Conservation (phyloP, 2,113 vertebrate genomes). For the Bubo scandiacus region DNA sequence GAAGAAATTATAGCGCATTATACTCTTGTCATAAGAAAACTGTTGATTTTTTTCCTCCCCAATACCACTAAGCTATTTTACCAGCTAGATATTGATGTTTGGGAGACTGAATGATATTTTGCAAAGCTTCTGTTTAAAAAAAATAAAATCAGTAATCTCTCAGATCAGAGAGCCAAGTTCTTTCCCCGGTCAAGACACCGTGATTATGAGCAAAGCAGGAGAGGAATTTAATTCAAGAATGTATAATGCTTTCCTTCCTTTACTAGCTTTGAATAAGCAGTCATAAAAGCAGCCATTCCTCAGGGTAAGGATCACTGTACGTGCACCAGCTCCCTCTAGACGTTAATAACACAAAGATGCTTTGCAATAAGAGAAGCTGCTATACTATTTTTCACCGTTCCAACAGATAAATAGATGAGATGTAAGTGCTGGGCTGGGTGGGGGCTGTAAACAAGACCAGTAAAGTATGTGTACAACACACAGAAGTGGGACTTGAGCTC, state of each 20-base stretch:
- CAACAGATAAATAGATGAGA: not conserved
- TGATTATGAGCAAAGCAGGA: not conserved
- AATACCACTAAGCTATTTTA: not conserved
- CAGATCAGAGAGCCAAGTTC: not conserved
- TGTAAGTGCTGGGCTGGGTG: not conserved
- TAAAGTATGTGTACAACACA: rapidly evolving
- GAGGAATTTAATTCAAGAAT: not conserved
- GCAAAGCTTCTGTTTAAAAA: not conserved
- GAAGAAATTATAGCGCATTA: not conserved
- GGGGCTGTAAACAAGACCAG: not conserved
- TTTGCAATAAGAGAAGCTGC: not conserved
- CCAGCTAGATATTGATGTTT: not conserved
- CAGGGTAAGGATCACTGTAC: not conserved
- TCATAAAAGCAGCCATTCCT: not conserved
- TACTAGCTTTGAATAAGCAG: not conserved
- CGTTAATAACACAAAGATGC: rapidly evolving
- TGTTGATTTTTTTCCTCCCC: not conserved
- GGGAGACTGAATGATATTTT: not conserved
- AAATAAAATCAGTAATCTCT: not conserved
- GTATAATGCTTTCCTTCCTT: not conserved
- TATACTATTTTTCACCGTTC: not conserved
- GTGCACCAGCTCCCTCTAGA: not conserved
- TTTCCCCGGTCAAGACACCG: not conserved
- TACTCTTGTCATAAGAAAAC: not conserved
- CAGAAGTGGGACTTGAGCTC: not conserved